A percentile compares a stretch with the other conserved stretches of the same genome.
Conservation (phyloP, 2,113 vertebrate genomes). For the Nematolebias whitei region DNA sequence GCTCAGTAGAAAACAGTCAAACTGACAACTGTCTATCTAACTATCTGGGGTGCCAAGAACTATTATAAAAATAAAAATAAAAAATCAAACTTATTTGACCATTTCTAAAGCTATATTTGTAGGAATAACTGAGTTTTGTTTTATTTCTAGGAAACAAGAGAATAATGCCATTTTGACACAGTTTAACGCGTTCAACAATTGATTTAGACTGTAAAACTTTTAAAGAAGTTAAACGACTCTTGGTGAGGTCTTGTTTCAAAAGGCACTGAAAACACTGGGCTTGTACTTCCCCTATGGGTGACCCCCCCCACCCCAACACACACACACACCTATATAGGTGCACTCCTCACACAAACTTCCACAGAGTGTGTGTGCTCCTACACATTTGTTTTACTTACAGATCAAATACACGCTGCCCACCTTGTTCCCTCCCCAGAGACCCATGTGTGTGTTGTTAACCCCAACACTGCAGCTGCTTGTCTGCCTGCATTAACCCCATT, state of each 20-base stretch:
- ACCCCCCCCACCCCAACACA: too few relatives aligned
- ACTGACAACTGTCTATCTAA: too few relatives aligned
- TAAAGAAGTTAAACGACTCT: too few relatives aligned
- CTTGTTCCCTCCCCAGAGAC: constrained; percentile 64
- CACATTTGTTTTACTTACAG: constrained; percentile 65
- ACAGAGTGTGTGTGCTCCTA: constrained; percentile 42
- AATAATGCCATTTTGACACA: too few relatives aligned
- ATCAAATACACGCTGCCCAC: constrained; percentile 65
- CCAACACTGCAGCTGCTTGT: constrained; percentile 62
- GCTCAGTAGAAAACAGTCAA: too few relatives aligned
- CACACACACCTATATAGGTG: background rate
- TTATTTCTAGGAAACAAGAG: too few relatives aligned
- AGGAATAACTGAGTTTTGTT: background rate
- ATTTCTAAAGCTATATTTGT: background rate
- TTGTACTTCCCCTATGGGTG: too few relatives aligned
- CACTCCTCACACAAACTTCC: constrained; percentile 12
- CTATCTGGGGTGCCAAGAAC: too few relatives aligned
- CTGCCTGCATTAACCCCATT: constrained; percentile 72
- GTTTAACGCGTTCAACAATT: too few relatives aligned
- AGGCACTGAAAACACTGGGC: constrained; percentile 15
- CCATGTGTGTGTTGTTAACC: constrained; percentile 68
- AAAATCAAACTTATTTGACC: background rate
- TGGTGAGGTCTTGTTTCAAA: constrained; percentile 44
- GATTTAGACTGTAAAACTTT: too few relatives aligned
- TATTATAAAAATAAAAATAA: too few relatives aligned